Conservation (phyloP, 2,113 vertebrate genomes). For the Amphiprion ocellaris region DNA sequence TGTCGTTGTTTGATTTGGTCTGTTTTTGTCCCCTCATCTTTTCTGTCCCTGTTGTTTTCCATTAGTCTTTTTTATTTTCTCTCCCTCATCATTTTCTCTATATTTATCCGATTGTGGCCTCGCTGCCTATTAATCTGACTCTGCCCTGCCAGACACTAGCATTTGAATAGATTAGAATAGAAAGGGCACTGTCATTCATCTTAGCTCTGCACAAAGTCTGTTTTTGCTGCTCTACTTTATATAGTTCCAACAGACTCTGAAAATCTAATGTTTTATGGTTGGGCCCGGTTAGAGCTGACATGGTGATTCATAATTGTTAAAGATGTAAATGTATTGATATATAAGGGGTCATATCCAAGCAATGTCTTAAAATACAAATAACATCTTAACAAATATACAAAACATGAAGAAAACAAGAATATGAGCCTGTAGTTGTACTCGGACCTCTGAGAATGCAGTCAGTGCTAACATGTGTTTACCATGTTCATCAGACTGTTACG, state of each 20-base stretch:
- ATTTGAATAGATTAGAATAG: constrained; percentile 23
- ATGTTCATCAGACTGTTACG: too few species aligned
- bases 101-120: constrained; percentile 6
- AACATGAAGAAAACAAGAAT: neutral
- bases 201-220: constrained; percentile 11
- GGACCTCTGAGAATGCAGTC: too few species aligned
- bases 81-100: neutral
- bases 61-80: neutral
- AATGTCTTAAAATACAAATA: neutral
- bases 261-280: neutral
- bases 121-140: constrained; percentile 20
- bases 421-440: too few species aligned
- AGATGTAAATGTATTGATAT: neutral
- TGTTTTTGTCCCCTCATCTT: neutral
- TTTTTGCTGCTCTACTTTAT: neutral
- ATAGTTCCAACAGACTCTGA: neutral
- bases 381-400: neutral
- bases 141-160: constrained; percentile 9
- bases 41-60: neutral
- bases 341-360: neutral
- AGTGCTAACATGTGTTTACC: too few species aligned
- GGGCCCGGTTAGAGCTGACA: neutral
- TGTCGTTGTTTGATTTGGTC: neutral
- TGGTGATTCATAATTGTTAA: neutral
- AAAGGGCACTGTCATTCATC: constrained; percentile 25